Percentiles rank a stretch among this genome's conserved stretches.
Conservation (phyloP, 2,797 vertebrate genomes). For the Spinus pinus region DNA sequence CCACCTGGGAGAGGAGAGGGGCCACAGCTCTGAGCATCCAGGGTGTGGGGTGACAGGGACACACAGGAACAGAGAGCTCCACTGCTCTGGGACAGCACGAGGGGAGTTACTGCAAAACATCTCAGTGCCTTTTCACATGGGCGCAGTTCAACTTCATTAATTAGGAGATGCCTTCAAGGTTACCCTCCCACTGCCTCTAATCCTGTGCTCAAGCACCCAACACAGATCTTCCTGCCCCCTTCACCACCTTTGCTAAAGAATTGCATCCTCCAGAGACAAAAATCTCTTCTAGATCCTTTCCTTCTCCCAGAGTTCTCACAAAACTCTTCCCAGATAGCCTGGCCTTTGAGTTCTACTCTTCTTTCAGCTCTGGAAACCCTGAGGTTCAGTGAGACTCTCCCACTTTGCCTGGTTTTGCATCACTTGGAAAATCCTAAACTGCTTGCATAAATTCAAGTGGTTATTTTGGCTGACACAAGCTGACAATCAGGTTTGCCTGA, state of each 20-base stretch:
- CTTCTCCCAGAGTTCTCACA: background rate
- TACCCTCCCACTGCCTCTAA: background rate
- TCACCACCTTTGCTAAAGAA: background rate
- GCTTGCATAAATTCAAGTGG: background rate
- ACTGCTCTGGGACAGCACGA: background rate
- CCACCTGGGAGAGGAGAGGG: background rate
- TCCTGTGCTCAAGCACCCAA: background rate
- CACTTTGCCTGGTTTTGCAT: background rate
- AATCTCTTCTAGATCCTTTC: background rate
- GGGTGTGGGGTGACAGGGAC: no score
- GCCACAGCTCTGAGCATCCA: background rate
- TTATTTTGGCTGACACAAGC: background rate
- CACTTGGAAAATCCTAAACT: background rate
- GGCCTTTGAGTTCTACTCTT: background rate
- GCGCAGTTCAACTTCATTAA: background rate
- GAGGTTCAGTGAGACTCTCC: background rate
- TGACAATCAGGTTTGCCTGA: background rate
- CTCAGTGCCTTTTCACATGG: background rate
- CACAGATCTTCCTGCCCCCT: fast-evolving
- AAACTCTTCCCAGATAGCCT: background rate
- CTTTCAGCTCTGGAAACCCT: background rate
- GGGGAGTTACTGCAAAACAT: background rate
- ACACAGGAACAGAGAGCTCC: fast-evolving
- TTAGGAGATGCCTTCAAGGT: background rate
- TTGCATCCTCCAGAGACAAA: background rate